Percentiles rank a stretch among this genome's conserved stretches.
These are phyloP conservation scores for Cryptomyrus ogoouensis DNA, from an alignment of 2,113 vertebrate species.

Conservation along the genomic window DNA sequence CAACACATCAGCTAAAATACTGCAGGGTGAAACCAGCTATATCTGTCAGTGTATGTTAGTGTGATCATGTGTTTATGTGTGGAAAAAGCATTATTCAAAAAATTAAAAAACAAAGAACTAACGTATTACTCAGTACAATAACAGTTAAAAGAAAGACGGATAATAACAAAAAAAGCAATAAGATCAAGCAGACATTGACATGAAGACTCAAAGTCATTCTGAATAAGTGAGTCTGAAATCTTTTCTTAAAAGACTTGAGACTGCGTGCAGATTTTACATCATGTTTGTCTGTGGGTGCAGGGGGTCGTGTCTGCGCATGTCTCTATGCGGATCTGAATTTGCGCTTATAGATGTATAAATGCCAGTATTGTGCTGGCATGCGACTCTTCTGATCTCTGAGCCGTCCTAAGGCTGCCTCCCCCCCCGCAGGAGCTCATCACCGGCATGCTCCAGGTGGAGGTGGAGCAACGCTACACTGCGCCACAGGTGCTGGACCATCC, in stretches of 20 bases:
- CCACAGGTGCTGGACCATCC: conserved; percentile 86
- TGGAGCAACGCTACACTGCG: conserved; percentile 83
- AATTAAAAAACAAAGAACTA: too few species aligned
- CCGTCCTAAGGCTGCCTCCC: neutral
- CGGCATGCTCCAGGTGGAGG: conserved; percentile 86
- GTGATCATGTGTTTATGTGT: conserved; percentile 42
- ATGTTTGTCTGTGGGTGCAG: neutral
- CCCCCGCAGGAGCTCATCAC: conserved; percentile 80
- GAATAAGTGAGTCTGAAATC: neutral
- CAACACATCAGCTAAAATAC: neutral
- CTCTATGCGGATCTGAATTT: neutral
- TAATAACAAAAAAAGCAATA: neutral
- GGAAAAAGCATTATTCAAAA: too few species aligned
- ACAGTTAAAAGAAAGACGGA: neutral
- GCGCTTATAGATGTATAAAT: neutral
- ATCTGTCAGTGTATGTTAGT: neutral
- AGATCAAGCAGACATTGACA: neutral
- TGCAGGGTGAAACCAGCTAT: neutral
- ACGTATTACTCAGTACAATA: too few species aligned
- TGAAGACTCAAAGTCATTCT: neutral
- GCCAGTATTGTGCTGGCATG: neutral
- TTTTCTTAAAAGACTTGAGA: neutral
- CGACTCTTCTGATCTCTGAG: neutral
- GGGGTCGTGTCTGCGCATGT: neutral
- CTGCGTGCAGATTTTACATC: neutral